Evolutionary conservation across 2,888 invertebrate genomes (phyloP).

Genomic region (Calliopum simillimum): DNA sequence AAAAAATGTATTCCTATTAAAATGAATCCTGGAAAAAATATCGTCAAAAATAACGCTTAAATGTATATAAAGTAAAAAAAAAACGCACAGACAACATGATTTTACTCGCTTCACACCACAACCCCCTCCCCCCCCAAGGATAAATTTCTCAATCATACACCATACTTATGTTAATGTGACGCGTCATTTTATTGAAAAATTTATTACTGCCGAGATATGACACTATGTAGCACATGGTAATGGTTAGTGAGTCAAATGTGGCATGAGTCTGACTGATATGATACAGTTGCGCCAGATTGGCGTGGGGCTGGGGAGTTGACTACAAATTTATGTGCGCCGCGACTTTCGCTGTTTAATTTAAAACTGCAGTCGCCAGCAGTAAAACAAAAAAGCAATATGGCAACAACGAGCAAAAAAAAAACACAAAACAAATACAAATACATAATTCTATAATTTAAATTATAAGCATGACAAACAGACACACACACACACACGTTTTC

Average conservation of each 20-base stretch:
- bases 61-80: neutral
- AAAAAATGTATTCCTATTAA: too few relatives aligned
- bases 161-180: neutral
- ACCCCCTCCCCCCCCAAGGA: slow-evolving; percentile 10
- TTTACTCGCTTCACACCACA: too few relatives aligned
- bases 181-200: slow-evolving; percentile 27
- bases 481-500: slow-evolving; percentile 1
- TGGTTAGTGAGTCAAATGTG: too few relatives aligned
- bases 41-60: neutral
- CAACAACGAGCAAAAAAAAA: neutral
- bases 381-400: too few relatives aligned
- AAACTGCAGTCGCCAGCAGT: too few relatives aligned
- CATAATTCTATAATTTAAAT: slow-evolving; percentile 6
- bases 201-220: slow-evolving; percentile 38
- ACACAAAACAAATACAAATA: neutral
- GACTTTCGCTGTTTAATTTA: too few relatives aligned
- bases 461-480: neutral
- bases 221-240: neutral
- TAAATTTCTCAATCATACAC: slow-evolving; percentile 35
- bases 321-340: too few relatives aligned
- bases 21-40: too few relatives aligned
- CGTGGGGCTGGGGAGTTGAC: too few relatives aligned
- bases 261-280: too few relatives aligned
- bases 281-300: too few relatives aligned
- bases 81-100: too few relatives aligned